These are phyloP conservation scores for Neostethus bicornis DNA, from an alignment of 2,797 vertebrate species.

Conservation along the genomic window DNA sequence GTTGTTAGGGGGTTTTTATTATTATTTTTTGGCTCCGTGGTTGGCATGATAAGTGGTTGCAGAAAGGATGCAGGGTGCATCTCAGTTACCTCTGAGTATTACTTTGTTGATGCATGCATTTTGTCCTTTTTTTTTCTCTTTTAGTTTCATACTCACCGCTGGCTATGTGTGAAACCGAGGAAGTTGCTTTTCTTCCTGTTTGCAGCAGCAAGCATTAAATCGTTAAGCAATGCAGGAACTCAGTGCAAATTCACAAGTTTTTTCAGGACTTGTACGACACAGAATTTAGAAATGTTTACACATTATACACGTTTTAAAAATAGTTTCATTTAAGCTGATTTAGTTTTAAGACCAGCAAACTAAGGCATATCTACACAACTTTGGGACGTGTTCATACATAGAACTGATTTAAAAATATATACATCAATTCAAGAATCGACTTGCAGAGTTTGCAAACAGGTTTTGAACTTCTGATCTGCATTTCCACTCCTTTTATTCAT, in stretches of 20 bases:
- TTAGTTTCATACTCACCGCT: constrained; percentile 48
- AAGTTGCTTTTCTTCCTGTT: constrained; percentile 70
- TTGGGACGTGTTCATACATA: too few species aligned
- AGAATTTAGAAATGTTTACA: background rate
- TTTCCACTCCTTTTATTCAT: constrained; percentile 46
- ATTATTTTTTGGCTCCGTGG: constrained; percentile 34
- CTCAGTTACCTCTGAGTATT: constrained; percentile 8
- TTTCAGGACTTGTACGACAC: too few species aligned
- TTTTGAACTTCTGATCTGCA: constrained; percentile 24
- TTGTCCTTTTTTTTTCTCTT: constrained; percentile 38
- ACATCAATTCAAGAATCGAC: background rate
- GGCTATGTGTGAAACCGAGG: constrained; percentile 52
- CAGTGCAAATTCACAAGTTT: background rate
- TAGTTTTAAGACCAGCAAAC: too few species aligned
- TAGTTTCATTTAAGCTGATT: too few species aligned
- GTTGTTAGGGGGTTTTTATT: constrained; percentile 12
- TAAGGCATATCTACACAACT: too few species aligned
- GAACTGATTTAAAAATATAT: background rate
- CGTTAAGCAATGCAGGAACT: constrained; percentile 22
- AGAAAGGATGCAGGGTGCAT: constrained; percentile 33
- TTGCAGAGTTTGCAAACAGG: constrained; percentile 1
- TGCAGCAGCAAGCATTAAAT: constrained; percentile 6
- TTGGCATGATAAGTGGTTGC: constrained; percentile 35
- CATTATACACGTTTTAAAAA: too few species aligned
- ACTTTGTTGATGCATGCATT: constrained; percentile 9